Conservation (phyloP, 2,797 vertebrate species). For the Anniella stebbinsi region DNA sequence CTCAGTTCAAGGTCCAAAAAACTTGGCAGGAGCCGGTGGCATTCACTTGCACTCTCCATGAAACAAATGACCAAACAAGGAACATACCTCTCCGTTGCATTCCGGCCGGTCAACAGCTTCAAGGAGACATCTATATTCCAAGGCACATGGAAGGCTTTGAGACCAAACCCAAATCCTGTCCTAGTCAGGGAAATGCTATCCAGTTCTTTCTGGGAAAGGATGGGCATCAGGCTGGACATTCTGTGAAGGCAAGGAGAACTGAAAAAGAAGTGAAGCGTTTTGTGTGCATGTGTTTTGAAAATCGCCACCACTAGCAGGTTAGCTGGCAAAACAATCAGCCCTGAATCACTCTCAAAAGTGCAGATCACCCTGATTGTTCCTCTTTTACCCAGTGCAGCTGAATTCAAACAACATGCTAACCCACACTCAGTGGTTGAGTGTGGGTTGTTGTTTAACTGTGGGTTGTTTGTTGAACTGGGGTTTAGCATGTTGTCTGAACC, state of each 20-base stretch:
- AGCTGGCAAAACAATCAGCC: not conserved
- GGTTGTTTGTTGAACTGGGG: too few relatives aligned
- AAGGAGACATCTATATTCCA: constrained; percentile 57
- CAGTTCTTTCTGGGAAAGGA: constrained; percentile 65
- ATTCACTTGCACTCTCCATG: not conserved
- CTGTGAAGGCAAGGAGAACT: not conserved
- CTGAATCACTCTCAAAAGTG: too few relatives aligned
- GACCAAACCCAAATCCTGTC: constrained; percentile 55
- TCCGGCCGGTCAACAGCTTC: constrained; percentile 65
- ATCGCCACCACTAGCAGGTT: not conserved
- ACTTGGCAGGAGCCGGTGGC: not conserved
- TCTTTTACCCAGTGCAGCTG: not conserved
- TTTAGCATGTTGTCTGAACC: too few relatives aligned
- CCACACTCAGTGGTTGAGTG: too few relatives aligned
- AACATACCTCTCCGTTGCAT: constrained; percentile 49
- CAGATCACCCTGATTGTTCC: not conserved
- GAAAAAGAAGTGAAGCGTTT: constrained; percentile 1
- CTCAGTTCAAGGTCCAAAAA: not conserved
- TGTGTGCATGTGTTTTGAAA: not conserved
- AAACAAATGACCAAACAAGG: fast-evolving
- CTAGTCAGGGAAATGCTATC: constrained; percentile 59
- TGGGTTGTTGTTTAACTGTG: too few relatives aligned
- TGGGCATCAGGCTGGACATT: constrained; percentile 63
- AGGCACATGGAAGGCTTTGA: constrained; percentile 67
- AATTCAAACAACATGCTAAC: too few relatives aligned